Percentiles rank a stretch among this genome's conserved stretches.
Conservation (phyloP, 2,113 vertebrate species). For the Mola mola region DNA sequence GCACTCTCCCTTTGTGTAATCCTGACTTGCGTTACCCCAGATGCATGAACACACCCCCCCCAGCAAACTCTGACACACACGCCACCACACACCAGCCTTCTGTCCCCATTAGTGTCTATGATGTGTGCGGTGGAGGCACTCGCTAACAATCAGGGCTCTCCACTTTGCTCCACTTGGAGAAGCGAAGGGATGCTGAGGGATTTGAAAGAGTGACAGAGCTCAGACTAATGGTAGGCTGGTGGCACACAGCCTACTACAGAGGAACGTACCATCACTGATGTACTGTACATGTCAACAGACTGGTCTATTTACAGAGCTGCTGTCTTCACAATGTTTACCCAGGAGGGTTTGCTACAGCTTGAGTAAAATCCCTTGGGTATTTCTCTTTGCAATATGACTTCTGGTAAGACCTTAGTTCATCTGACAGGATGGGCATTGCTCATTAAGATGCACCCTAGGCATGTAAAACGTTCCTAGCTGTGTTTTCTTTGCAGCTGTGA, state of each 20-base stretch:
- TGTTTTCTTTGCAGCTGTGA: slow-evolving; percentile 10
- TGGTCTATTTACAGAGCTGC: slow-evolving; percentile 58
- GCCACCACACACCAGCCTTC: slow-evolving; percentile 53
- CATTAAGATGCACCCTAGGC: slow-evolving; percentile 49
- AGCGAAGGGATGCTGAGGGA: slow-evolving; percentile 41
- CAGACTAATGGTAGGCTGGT: slow-evolving; percentile 53
- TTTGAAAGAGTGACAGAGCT: slow-evolving; percentile 57
- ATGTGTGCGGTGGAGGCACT: slow-evolving; percentile 64
- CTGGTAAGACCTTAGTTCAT: slow-evolving; percentile 46
- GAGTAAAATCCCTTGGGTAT: slow-evolving; percentile 45
- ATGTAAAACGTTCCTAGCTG: slow-evolving; percentile 29
- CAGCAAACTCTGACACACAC: slow-evolving; percentile 32
- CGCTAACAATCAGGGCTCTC: slow-evolving; percentile 58
- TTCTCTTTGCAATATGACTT: slow-evolving; percentile 33
- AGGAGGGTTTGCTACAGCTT: slow-evolving; percentile 33
- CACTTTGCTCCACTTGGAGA: slow-evolving; percentile 44
- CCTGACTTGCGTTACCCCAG: slow-evolving; percentile 42
- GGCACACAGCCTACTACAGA: slow-evolving; percentile 23
- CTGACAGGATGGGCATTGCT: slow-evolving; percentile 48
- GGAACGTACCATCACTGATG: slow-evolving; percentile 6
- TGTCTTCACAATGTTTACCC: slow-evolving; percentile 61
- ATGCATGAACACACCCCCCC: slow-evolving; percentile 3
- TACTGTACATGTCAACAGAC: slow-evolving; percentile 29
- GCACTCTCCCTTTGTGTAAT: slow-evolving; percentile 62
- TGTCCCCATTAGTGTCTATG: slow-evolving; percentile 69